Evolutionary conservation across 1,140 invertebrate species (phyloP).

Genomic region (honey bee (Apis mellifera)): DNA sequence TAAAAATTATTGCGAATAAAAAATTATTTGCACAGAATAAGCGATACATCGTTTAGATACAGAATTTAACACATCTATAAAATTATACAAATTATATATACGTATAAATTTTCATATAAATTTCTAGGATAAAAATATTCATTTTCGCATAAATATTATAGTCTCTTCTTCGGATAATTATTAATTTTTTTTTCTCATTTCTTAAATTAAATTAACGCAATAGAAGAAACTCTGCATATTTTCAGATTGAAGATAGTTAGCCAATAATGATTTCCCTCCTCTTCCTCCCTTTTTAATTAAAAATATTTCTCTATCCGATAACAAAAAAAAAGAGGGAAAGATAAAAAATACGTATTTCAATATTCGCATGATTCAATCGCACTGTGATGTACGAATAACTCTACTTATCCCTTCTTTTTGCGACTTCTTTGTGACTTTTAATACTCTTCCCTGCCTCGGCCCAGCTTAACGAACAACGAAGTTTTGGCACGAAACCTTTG

Average conservation of each 20-base stretch:
- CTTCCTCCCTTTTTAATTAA: not conserved
- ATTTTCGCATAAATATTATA: too few species aligned
- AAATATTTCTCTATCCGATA: not conserved
- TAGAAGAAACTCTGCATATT: too few species aligned
- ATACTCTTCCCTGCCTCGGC: conserved; percentile 7
- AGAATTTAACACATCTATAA: too few species aligned
- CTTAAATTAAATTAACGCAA: too few species aligned
- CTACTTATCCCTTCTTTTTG: not conserved
- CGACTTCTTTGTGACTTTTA: conserved; percentile 2
- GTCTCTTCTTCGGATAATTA: too few species aligned
- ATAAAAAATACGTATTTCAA: not conserved
- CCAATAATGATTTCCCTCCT: not conserved
- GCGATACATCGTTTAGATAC: too few species aligned
- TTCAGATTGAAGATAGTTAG: not conserved
- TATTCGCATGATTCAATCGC: not conserved
- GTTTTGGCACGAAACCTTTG: conserved; percentile 26
- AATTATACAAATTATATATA: too few species aligned
- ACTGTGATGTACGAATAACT: not conserved
- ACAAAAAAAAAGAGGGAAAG: not conserved
- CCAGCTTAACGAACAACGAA: conserved; percentile 40
- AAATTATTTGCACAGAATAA: too few species aligned
- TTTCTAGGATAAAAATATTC: too few species aligned
- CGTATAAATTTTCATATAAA: too few species aligned
- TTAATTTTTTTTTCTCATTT: too few species aligned
- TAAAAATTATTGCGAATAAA: too few species aligned